Base-by-base conservation (phyloP, 1,140 invertebrate species). In the Euglossa dilemma region DNA sequence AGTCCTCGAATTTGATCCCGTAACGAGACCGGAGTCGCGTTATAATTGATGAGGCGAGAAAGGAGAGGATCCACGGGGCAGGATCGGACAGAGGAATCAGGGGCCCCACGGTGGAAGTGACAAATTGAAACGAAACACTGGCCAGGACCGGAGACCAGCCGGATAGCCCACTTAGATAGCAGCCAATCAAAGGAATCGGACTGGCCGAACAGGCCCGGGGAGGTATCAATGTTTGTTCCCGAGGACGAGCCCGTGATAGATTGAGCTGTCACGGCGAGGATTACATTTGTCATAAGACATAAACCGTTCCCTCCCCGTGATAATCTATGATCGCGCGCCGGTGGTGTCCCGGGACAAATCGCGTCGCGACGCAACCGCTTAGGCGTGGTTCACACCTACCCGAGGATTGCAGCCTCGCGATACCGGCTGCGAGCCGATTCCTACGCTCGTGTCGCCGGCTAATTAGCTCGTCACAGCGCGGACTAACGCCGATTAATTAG, bases 261-360 rank as follows among this genome's bases (percentile, higher is more conserved):
- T 91, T 88, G 89, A 91, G 88, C 90, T 89, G 89, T 91, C 90
- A 90, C 64, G 75, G 66, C 36, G 80, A 78, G 87, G 90, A 91
- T 91, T 90, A 91, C 87, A 86, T 91, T 90, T 88, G 89, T 91
- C 90, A 85, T 90, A 91, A 91, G 84, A 79, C 82, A 89, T 84
- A 90, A n/a, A 89, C 70, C 70, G 79, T 89, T 59, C 61, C 47
- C 45, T 69, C 64, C 64, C 63, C 59, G 74, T 78, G 59, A 59
- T 84, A 89, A 89, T 90, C 88, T 90, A 80, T 77, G 80, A 90
- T 89, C 88, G 67, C 11, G 67, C 11, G n/a, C 61, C 67, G 63
- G 47, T 59, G 70, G 47, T 59, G 70, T 54, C 77, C n/a, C 23
- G 28, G 63, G 56, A 80, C 43, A 77, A 76, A 85, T 69, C 45